Conservation (phyloP, 2,888 invertebrate species). For the Escarpia spicata region DNA sequence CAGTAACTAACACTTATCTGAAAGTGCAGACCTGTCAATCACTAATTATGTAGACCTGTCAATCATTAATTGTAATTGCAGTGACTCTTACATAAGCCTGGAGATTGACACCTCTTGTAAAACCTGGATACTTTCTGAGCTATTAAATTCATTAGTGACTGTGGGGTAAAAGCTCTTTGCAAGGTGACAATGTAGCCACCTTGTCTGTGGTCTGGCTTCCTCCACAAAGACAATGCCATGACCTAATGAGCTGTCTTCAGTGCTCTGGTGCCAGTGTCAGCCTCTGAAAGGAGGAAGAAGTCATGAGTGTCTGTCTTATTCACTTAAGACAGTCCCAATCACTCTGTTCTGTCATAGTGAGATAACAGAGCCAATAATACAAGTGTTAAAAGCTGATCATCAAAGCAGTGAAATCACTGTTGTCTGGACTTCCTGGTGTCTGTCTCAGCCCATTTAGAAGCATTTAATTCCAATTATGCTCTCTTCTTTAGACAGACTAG, state of each 20-base stretch:
- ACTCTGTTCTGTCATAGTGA: neutral
- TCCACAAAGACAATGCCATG: neutral
- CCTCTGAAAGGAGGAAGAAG: neutral
- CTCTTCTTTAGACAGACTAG: neutral
- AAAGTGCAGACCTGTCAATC: neutral
- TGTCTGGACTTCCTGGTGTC: neutral
- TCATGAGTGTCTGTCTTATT: neutral
- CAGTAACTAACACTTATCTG: neutral
- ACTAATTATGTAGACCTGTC: neutral
- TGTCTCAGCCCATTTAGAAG: neutral
- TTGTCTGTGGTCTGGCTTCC: neutral
- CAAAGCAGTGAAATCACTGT: neutral
- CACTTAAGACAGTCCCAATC: neutral
- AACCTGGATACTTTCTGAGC: neutral
- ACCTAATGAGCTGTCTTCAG: neutral
- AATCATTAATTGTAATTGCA: neutral
- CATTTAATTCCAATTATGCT: constrained; percentile 6
- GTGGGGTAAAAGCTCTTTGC: neutral
- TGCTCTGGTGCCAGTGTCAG: neutral
- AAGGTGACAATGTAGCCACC: neutral
- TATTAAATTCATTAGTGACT: constrained; percentile 2
- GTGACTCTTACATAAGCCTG: neutral
- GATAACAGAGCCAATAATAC: neutral
- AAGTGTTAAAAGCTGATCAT: constrained; percentile 1
- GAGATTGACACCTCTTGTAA: neutral